phyloP scores from a whole-genome alignment of 2,113 vertebrate genomes.

The Seriola quinqueradiata region DNA sequence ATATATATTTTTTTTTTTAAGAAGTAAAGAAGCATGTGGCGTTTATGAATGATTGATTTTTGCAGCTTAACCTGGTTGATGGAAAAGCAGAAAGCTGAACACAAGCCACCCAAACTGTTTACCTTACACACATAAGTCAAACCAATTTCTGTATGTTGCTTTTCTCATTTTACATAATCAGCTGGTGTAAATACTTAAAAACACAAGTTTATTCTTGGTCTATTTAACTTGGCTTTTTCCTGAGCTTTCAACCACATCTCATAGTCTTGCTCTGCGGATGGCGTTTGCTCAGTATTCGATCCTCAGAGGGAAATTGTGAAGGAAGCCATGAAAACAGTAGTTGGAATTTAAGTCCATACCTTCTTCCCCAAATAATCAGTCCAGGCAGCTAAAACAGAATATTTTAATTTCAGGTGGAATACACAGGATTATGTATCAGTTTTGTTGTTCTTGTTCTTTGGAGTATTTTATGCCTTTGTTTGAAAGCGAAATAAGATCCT shows the following conservation, averaged over 20 bases:
- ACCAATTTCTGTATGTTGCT: background rate
- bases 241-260: background rate
- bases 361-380: background rate
- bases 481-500: background rate
- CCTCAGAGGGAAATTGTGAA: background rate
- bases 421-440: background rate
- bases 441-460: background rate
- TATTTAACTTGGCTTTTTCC: background rate
- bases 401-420: background rate
- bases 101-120: background rate
- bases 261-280: background rate
- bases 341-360: background rate
- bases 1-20: too few species aligned
- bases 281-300: background rate
- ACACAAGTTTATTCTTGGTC: too few species aligned
- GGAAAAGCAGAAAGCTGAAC: background rate
- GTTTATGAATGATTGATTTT: background rate
- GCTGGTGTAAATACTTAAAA: background rate
- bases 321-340: background rate
- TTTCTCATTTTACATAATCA: background rate
- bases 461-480: constrained; percentile 4
- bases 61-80: background rate
- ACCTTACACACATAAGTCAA: background rate
- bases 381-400: background rate
- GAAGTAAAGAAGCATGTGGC: background rate